These are phyloP conservation scores for Chrysaora quinquecirrha DNA, from an alignment of 30 jellyfish, hydroid and myxozoan species.

Conservation along the genomic window DNA sequence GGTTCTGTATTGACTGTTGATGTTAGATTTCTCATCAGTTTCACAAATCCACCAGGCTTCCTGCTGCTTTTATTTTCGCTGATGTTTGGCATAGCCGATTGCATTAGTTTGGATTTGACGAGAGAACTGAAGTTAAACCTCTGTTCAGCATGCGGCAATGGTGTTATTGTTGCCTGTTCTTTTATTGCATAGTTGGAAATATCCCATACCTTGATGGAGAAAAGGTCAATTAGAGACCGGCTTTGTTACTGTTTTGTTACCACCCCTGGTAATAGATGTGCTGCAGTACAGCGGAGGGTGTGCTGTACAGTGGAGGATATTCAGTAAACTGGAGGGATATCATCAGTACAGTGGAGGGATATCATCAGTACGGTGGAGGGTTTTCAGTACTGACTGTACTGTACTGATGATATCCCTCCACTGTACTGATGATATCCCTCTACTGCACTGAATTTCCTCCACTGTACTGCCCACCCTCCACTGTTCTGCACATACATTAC, in stretches of 20 bases:
- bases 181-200: constrained; percentile 56
- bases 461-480: too few species aligned
- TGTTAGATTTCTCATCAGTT: constrained; percentile 29
- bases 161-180: neutral
- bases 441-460: too few species aligned
- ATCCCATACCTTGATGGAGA: constrained; percentile 58
- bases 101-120: constrained; percentile 4
- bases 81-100: neutral
- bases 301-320: too few species aligned
- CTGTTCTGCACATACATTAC: too few species aligned
- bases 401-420: too few species aligned
- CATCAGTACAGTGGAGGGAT: too few species aligned
- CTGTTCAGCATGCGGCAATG: neutral
- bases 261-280: too few species aligned
- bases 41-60: constrained; percentile 21
- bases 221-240: neutral
- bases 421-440: too few species aligned
- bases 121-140: constrained; percentile 7
- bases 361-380: too few species aligned
- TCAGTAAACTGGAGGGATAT: too few species aligned
- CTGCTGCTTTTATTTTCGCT: neutral
- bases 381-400: too few species aligned
- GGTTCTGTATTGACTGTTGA: constrained; percentile 45
- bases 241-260: neutral
- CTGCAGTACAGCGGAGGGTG: too few species aligned